Base-by-base conservation (phyloP, 2,113 vertebrate genomes). In the Notothenia coriiceps region DNA sequence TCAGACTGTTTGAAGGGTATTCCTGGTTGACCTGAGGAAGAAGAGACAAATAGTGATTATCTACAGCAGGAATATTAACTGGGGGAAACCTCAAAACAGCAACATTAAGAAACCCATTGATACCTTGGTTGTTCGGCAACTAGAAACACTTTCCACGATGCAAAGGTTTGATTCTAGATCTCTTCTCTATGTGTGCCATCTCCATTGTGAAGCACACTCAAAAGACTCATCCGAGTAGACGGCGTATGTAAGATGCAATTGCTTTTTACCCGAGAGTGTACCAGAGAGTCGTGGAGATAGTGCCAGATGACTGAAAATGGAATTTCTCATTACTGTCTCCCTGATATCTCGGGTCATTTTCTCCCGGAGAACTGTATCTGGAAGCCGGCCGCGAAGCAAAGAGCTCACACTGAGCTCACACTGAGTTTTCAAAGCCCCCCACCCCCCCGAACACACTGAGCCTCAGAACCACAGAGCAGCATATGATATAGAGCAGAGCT, bases 401-500 rank as follows among this genome's bases (percentile, higher is more conserved):
- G 11, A 20, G 55, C 65, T 73, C 84, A 74, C 64, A 51, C 57
- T 55, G 46, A 61, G 74, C n/a, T 22, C 22, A 22, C 22, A 22
- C 22, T 22, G 22, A 22, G 22, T 59, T 83, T 86, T 92, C 63
- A 85, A 81, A 80, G 76, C 70, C 49, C 49, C 70, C 46, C 13
- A 13, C 49, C 12, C 17, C 52, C 15, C 3, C 29, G 10, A 18
- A 33, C 49, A 22, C 13, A 20, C 67, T 47, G 70, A 50, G 44
- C 83, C 74, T 67, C 57, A 52, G 61, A 85, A 83, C 59, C 76
- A 86, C 84, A 82, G 52, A 74, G 82, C 77, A 84, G 76, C 76
- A 81, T 77, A 84, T 94, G 86, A 93, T 91, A 88, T 91, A 91
- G 91, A 93, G 88, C 90, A 93, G 90, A 91, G 86, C 84, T 90